Evolutionary conservation across 1,140 invertebrate species (phyloP).

Genomic region (Hesperophylax magnus): DNA sequence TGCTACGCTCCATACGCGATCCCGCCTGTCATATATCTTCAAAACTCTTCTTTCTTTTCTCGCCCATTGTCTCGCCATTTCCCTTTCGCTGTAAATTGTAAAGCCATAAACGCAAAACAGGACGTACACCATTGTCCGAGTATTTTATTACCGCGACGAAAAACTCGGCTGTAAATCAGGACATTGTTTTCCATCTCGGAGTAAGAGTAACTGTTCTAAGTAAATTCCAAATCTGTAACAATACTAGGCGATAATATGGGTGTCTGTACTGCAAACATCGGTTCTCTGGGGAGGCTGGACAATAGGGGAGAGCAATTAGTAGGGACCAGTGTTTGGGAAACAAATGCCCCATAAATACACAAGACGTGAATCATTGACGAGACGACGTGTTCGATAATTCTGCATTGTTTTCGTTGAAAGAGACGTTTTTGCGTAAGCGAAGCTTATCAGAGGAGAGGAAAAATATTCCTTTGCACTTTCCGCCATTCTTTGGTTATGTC

Average conservation of each 20-base stretch:
- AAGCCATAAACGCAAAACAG: slow-evolving; percentile 43
- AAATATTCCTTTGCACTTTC: slow-evolving; percentile 5
- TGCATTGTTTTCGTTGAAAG: slow-evolving; percentile 29
- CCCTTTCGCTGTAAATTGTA: slow-evolving; percentile 48
- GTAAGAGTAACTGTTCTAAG: slow-evolving; percentile 22
- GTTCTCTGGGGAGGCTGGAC: neutral
- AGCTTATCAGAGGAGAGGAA: neutral
- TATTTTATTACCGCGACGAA: slow-evolving; percentile 30
- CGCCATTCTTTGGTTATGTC: slow-evolving; percentile 21
- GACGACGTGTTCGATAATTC: slow-evolving; percentile 23
- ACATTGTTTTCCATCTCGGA: slow-evolving; percentile 17
- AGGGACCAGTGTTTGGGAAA: slow-evolving; percentile 30
- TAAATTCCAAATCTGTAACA: slow-evolving; percentile 13
- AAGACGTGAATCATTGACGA: neutral
- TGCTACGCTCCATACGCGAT: slow-evolving; percentile 5
- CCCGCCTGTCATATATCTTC: slow-evolving; percentile 39
- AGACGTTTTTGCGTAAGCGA: slow-evolving; percentile 28
- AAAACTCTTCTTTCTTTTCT: slow-evolving; percentile 31
- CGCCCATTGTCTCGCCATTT: slow-evolving; percentile 35
- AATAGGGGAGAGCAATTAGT: slow-evolving; percentile 24
- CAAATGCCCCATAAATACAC: slow-evolving; percentile 31
- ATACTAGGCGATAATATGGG: slow-evolving; percentile 21
- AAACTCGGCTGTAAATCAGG: slow-evolving; percentile 45
- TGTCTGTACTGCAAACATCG: slow-evolving; percentile 25
- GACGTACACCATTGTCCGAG: slow-evolving; percentile 17